Base-by-base conservation (phyloP, 1,140 invertebrate genomes). In the Papilio polyxenes region DNA sequence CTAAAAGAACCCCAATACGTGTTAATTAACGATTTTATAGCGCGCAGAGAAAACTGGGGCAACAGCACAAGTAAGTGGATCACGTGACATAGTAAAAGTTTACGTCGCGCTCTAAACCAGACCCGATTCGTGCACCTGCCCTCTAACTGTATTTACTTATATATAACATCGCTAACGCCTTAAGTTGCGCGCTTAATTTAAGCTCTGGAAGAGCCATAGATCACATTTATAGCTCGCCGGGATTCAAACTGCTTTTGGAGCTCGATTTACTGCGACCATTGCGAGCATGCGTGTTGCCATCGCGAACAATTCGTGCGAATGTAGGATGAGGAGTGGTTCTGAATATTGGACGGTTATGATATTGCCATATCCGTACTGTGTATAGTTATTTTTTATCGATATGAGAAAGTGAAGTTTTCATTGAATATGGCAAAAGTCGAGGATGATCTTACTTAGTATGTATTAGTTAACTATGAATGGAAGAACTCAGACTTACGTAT, bases 221-320 rank as follows among this genome's bases (percentile, higher is more conserved):
- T 72, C 65, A 72, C 65, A 37, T 37, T 72, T 72, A 72, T 72
- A 37, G 65, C 65, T 72, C 65, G 65, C 65, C 0, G 65, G 65
- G 65, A 72, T 72, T 72, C 65, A 37, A 40, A 72, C 65, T 72
- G 65, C 65, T 72, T 4, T 20, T 37, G 37, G 65, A 72, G 65
- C n/a, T 72, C 65, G 37, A 72, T 72, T 72, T 72, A 72, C 31
- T 72, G 65, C 65, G 23, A 72, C 23, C 65, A 72, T 72, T 72
- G 31, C 65, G 31, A 40, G 31, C 65, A 40, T 40, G 65, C 65
- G 65, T 72, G 65, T 17, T 72, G 65, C 65, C 31, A 37, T 37
- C 23, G 13, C 31, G 23, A 7, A 15, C 13, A 13, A 5, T 40
- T 37, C 65, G 17, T 37, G 62, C 20, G 65, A 31, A 11, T 69